A percentile compares a stretch with the other conserved stretches of the same genome.
Conservation (phyloP, 2,113 vertebrate species). For the Clupea harengus region DNA sequence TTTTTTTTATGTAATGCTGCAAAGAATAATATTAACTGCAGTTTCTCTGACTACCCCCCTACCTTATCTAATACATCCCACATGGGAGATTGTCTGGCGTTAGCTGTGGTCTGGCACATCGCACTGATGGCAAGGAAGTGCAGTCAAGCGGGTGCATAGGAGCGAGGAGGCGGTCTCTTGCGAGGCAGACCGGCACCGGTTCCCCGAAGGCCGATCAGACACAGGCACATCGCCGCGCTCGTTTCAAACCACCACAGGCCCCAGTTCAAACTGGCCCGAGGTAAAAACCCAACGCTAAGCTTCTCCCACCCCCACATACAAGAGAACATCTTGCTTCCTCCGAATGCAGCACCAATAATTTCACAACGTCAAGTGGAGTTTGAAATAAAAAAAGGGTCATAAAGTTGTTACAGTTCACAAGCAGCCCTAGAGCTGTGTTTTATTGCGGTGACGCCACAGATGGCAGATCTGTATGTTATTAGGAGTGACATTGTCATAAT, state of each 20-base stretch:
- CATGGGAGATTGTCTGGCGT: conserved; percentile 32
- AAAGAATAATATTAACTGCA: conserved; percentile 6
- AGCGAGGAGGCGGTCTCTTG: not conserved
- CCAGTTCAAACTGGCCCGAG: not conserved
- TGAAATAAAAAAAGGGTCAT: conserved; percentile 34
- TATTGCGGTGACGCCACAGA: conserved; percentile 62
- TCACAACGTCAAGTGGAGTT: conserved; percentile 7
- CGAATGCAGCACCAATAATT: conserved; percentile 1
- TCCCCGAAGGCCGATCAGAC: not conserved
- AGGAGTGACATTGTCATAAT: conserved; percentile 73
- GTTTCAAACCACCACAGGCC: not conserved
- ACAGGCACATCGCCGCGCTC: not conserved
- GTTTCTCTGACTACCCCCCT: not conserved
- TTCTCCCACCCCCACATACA: not conserved
- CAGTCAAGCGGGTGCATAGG: conserved; percentile 35
- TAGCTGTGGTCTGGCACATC: conserved; percentile 36
- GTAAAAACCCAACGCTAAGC: not conserved
- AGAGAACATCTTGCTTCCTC: not conserved
- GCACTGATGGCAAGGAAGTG: conserved; percentile 33
- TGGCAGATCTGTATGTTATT: conserved; percentile 66
- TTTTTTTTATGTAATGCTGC: not conserved
- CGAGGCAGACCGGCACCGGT: not conserved
- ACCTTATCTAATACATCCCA: conserved; percentile 39
- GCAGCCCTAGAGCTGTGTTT: conserved; percentile 52
- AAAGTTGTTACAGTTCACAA: conserved; percentile 63